Evolutionary conservation across 2,888 invertebrate genomes (phyloP).

Genomic region (Calliopum simillimum): DNA sequence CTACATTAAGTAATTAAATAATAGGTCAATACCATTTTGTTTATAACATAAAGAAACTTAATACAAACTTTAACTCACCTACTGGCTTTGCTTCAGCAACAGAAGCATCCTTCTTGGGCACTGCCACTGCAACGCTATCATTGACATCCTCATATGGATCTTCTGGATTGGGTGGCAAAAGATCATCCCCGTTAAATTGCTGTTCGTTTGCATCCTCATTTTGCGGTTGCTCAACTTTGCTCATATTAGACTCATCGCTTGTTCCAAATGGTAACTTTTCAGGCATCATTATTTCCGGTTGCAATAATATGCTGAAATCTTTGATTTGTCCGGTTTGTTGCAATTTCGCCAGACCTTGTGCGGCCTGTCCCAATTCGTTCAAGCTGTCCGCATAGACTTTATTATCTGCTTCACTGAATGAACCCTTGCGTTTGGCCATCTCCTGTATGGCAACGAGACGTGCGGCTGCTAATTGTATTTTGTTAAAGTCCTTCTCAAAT

Average conservation of each 20-base stretch:
- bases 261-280: conserved; percentile 47
- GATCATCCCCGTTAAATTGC: conserved; percentile 56
- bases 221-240: conserved; percentile 48
- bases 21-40: too few species aligned
- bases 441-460: conserved; percentile 74
- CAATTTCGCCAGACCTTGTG: conserved; percentile 71
- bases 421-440: conserved; percentile 72
- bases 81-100: conserved; percentile 83
- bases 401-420: conserved; percentile 70
- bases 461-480: conserved; percentile 71
- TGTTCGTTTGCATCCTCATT: conserved; percentile 57
- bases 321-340: conserved; percentile 70
- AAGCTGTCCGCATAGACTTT: conserved; percentile 71
- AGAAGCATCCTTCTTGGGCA: conserved; percentile 72
- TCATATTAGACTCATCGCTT: background rate
- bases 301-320: conserved; percentile 69
- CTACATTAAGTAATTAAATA: too few species aligned
- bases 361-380: conserved; percentile 70
- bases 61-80: too few species aligned
- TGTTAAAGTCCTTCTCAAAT: conserved; percentile 71
- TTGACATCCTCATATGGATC: conserved; percentile 64
- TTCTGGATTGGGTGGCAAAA: conserved; percentile 59
- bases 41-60: too few species aligned
- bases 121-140: conserved; percentile 68
- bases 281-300: conserved; percentile 53